Base-by-base conservation (phyloP, 2,113 vertebrate species). In the Chlamydotis undulata region DNA sequence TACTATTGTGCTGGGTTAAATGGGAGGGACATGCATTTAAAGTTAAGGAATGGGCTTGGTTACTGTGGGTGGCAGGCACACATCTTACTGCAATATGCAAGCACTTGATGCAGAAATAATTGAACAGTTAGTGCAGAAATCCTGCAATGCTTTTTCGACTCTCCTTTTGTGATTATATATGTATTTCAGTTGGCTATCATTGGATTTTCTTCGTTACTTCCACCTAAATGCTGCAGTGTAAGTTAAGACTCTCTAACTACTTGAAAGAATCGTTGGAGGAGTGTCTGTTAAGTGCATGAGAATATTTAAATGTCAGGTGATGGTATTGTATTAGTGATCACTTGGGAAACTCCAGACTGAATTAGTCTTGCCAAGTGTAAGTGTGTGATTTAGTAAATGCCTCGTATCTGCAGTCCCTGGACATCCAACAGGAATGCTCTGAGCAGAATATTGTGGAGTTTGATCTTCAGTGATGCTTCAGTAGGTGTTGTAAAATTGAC, bases 91-190 rank as follows among this genome's bases (percentile, higher is more conserved):
- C 68, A 83, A 77, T 81, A 49, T 55, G 53, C 49, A 90, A 89
- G 18, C 19, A 69, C 0, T 3, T 76, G 64, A 70, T 89, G 59
- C 37, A 88, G 86, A 95, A 94, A 79, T 92, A 88, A 68, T 83
- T 68, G 88, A 90, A 26, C 68, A 96, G 89, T 94, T 83, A 87
- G 35, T 79, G 37, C 55, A 95, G 89, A 93, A 93, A 87, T 60
- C 49, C 60, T 60, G 10, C 29, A 75, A 17, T 89, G 19, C 19
- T 24, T 70, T 83, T 89, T 84, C 23, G 65, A 15, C 41, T 90
- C 25, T 68, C 6, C 5, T 80, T 90, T 77, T 74, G 71, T 60
- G 55, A 39, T 89, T 88, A 10, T 57, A 45, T 50, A 2, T 87
- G 14, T 85, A 39, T 55, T 92, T 93, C 47, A 70, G 23, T 61